Evolutionary conservation across 2,113 vertebrate genomes (phyloP), one percentile per base, ranked within the genome.

Genomic region (Salvelinus alpinus): DNA sequence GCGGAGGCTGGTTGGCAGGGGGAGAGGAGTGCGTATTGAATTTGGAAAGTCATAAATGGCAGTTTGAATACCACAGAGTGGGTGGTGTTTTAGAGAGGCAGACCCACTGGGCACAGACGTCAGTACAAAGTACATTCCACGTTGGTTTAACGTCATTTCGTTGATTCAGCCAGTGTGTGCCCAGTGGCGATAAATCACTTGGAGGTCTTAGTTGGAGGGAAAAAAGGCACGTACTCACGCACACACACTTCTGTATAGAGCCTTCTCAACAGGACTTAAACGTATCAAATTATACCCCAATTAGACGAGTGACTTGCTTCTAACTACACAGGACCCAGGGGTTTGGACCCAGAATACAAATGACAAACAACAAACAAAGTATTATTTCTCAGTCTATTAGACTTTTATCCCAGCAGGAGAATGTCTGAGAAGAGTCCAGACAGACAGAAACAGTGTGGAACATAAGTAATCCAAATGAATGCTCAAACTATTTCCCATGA

Each of bases 401-500:
- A 59, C 57, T 59, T 59, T 59, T 59, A 59, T n/a, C 18, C 57
- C 57, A 3, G 2, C 14, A 57, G 54, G 54, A 20, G 54, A 4
- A 16, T 16, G 54, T 16, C 54, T 20, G 38, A 38, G 7, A 38
- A 38, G 34, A 44, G 38, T 22, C 13, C 59, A 24, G n/a, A 24
- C 59, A 22, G 59, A 62, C 59, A 22, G 20, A 22, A 62, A 22
- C n/a, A 62, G 3, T 13, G 3, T 4, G 16, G 16, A 54, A 54
- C 16, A 54, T 16, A 54, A 54, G 16, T 4, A 4, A 14, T 16
- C 4, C 48, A 4, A 13, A 54, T 51, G 48, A 51, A 51, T 51
- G 14, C 11, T 51, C 12, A 51, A 51, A 51, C 11, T 16, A 51
- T 51, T 25, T 25, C 25, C 25, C 25, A 25, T 95, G 95, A 4